Conservation (phyloP, 2,888 invertebrate species). For the Parnassius mnemosyne region DNA sequence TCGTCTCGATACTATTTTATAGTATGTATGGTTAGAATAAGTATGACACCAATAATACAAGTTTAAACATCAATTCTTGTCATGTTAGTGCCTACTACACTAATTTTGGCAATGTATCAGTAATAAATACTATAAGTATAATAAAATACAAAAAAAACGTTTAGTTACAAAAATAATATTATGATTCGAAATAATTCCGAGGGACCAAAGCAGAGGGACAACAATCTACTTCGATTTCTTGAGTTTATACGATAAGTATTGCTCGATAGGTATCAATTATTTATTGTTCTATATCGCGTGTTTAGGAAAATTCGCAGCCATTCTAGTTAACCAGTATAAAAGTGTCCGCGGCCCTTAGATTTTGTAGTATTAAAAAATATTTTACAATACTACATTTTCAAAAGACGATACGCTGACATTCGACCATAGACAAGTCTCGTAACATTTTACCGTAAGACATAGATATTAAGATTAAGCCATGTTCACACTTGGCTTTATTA, state of each 20-base stretch:
- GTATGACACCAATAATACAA: too few species aligned
- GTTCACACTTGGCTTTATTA: conserved; percentile 69
- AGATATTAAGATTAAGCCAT: conserved; percentile 74
- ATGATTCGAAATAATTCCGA: conserved; percentile 12
- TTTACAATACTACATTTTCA: not conserved
- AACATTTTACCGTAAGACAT: conserved; percentile 71
- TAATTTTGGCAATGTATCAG: too few species aligned
- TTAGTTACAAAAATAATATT: too few species aligned
- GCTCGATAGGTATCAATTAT: conserved; percentile 56
- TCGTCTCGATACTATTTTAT: not conserved
- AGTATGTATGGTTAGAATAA: not conserved
- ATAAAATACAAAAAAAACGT: too few species aligned
- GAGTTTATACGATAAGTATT: conserved; percentile 46
- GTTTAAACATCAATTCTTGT: too few species aligned
- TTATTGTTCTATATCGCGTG: conserved; percentile 62
- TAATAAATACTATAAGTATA: too few species aligned
- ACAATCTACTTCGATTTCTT: conserved; percentile 42
- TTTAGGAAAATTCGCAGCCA: conserved; percentile 69
- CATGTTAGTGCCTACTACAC: too few species aligned
- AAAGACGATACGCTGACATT: conserved; percentile 3
- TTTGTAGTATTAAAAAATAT: not conserved
- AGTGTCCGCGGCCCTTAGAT: not conserved
- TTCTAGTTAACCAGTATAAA: conserved; percentile 49
- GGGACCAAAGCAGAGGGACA: conserved; percentile 55
- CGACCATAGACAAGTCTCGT: conserved; percentile 73